Base-by-base conservation (phyloP, 2,888 invertebrate species). In the Cremastinae sp. region DNA sequence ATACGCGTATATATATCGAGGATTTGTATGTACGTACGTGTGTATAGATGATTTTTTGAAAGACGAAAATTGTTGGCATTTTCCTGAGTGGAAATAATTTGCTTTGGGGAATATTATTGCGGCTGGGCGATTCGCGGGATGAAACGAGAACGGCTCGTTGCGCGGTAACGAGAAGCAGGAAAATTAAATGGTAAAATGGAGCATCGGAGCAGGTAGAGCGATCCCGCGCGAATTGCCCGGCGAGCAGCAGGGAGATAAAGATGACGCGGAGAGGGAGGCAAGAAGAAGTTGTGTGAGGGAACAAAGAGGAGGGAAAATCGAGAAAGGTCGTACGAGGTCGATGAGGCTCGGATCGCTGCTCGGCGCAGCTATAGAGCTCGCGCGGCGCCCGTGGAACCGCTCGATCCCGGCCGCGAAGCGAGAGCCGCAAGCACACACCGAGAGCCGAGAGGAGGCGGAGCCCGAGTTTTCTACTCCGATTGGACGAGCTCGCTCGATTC, bases 401-500 rank as follows among this genome's bases (percentile, higher is more conserved):
- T 73, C 70, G 69, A 65, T 77, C 61, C 38, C 58, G 28, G 45
- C 38, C 43, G 43, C 58, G 45, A 65, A 58, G 68, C 54, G 51
- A 54, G 22, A 65, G 65, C 54, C 18, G 38, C 34, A 62, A 51
- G 56, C 51, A 70, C 34, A 9, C 34, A 64, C 64, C 49, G 41
- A 74, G 56, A 61, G 45, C 34, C 22, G 56, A 54, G 62, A 74
- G 84, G 81, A 83, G 84, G 84, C 85, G 86, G 82, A 81, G 81
- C 84, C 80, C 62, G 79, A 66, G 64, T 53, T 58, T 66, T 73
- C 69, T 28, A 2, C 28, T 79, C 79, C 77, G 74, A 87, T 87
- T 87, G 86, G 86, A 78, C 82, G 84, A 65, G 68, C 72, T 68
- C 62, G 59, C 78, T 78, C 78, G 75, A 79, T 79, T 78, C 79